Conservation (phyloP, 2,888 invertebrate species). For the Pseudococcus jackbeardsleyi region DNA sequence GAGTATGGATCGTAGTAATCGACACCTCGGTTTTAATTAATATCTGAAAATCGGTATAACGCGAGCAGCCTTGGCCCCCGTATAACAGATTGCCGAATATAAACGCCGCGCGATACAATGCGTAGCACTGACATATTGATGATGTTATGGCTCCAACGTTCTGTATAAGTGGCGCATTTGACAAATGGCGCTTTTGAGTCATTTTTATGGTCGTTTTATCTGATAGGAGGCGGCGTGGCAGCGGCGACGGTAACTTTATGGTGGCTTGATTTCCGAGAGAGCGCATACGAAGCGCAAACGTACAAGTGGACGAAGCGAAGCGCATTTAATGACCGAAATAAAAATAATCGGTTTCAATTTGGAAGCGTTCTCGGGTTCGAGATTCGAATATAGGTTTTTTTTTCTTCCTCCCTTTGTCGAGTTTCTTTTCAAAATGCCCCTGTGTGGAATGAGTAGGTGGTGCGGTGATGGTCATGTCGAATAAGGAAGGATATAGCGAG, state of each 20-base stretch:
- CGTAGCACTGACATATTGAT: slow-evolving; percentile 27
- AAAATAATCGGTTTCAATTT: slow-evolving; percentile 32
- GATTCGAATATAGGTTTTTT: slow-evolving; percentile 7
- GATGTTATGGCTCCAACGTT: slow-evolving; percentile 43
- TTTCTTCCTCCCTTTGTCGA: not conserved
- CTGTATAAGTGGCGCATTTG: slow-evolving; percentile 19
- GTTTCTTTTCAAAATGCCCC: not conserved
- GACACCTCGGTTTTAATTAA: slow-evolving; percentile 11
- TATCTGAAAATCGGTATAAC: not conserved
- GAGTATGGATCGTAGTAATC: slow-evolving; percentile 3
- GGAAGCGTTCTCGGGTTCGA: not conserved
- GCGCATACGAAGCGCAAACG: not conserved
- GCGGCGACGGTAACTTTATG: not conserved
- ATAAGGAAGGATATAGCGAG: not conserved
- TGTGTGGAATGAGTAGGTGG: not conserved
- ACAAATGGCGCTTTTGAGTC: slow-evolving; percentile 28
- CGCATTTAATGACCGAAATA: slow-evolving; percentile 28
- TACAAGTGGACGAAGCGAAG: slow-evolving; percentile 17
- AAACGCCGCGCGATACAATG: not conserved
- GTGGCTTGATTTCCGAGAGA: not conserved
- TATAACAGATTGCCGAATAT: not conserved
- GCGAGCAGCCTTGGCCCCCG: not conserved
- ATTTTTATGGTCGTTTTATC: slow-evolving; percentile 28
- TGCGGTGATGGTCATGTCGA: slow-evolving; percentile 1
- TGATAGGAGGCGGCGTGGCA: not conserved